Evolutionary conservation across 2,888 invertebrate genomes (phyloP), one percentile per base, ranked within the genome.

Genomic region (Lasius fuliginosus): DNA sequence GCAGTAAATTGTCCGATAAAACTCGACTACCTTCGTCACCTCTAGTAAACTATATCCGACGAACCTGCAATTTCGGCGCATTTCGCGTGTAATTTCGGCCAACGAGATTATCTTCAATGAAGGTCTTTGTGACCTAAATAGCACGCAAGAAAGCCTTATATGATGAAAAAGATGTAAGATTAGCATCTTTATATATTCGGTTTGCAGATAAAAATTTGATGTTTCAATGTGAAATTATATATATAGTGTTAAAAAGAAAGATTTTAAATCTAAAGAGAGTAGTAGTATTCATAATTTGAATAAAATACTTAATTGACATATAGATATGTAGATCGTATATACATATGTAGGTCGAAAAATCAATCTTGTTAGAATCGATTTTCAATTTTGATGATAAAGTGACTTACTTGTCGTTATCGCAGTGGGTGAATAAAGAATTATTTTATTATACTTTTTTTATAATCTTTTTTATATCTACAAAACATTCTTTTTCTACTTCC

Each of bases 41-140:
- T 64, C 42, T 36, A 18, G 42, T 56, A 36, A 27, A 40, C 85
- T 64, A 49, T 49, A 60, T 56, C 46, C 56, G 46, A 49, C 36
- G 42, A 53, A 49, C 56, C 12, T 27, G 36, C 71, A 83, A 65
- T 83, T 85, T 83, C 60, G 76, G 53, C 76, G 58, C 58, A 60
- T 83, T 83, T 79, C 62, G 67, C 74, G 60, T 85, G 58, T 82
- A 82, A 84, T 84, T 84, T 84, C 49, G 82, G 58, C 73, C 82
- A 30, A 27, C 46, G 60, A 82, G 40, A 42, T 84, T 84, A 74
- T 84, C 84, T 84, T 27, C 46, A 53, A 56, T 71, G 65, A 73
- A 30, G 30, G 82, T 82, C 82, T 71, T 82, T 71, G 36, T n/a
- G 82, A 56, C 65, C 67, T 58, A 58, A 60, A 64, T 79, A 82